phyloP scores from a whole-genome alignment of 64 coral and sea anemone species.

The Dendrophyllia cribrosa region DNA sequence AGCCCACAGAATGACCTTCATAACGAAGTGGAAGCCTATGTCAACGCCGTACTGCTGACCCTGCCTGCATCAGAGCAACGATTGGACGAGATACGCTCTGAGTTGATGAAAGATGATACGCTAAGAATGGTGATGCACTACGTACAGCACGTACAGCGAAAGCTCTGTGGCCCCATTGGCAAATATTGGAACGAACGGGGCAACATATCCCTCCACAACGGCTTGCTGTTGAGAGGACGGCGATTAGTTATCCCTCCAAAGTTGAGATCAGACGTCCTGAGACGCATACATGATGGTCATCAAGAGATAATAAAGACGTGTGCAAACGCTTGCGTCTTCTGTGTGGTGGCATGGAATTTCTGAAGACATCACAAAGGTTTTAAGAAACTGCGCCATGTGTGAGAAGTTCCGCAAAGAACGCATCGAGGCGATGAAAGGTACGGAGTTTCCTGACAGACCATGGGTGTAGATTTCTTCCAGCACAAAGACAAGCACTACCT shows the following conservation, averaged over 20 bases:
- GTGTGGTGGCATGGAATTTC: constrained; percentile 61
- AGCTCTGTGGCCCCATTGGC: constrained; percentile 15
- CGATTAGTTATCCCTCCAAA: constrained; percentile 32
- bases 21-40: too few species aligned
- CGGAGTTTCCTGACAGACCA: background rate
- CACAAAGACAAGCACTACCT: too few species aligned
- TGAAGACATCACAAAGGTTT: constrained; percentile 23
- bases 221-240: constrained; percentile 20
- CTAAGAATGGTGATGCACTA: constrained; percentile 39
- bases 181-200: constrained; percentile 46
- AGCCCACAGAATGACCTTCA: too few species aligned
- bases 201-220: constrained; percentile 26
- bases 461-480: too few species aligned
- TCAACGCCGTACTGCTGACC: too few species aligned
- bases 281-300: constrained; percentile 31
- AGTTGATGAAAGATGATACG: constrained; percentile 44
- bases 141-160: constrained; percentile 25
- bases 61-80: too few species aligned
- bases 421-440: constrained; percentile 41
- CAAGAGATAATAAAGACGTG: constrained; percentile 54
- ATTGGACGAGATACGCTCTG: too few species aligned
- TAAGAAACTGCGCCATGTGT: constrained; percentile 62
- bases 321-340: constrained; percentile 37
- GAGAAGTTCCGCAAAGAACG: constrained; percentile 58
- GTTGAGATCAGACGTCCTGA: background rate